phyloP scores from a whole-genome alignment of 2,888 invertebrate species.

The Busseola fusca region DNA sequence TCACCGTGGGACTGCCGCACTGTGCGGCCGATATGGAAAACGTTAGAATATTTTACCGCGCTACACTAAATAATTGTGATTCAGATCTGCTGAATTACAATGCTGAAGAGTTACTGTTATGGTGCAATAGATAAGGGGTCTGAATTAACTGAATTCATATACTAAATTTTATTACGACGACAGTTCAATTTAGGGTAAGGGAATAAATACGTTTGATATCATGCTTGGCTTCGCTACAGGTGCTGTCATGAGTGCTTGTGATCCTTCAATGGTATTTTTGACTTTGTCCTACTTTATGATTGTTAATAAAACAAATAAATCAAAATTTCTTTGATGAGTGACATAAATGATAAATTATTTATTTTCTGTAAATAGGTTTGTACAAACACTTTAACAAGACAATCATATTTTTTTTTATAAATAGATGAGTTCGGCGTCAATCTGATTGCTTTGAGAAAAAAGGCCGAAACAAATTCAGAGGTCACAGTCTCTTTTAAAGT shows the following conservation, averaged over 20 bases:
- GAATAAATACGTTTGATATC: background rate
- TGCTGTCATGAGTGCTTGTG: background rate
- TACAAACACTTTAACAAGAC: no score
- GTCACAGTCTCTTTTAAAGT: no score
- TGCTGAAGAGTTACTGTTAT: background rate
- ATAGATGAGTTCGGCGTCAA: no score
- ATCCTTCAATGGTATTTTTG: background rate
- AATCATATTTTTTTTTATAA: no score
- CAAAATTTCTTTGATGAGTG: background rate
- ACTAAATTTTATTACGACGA: background rate
- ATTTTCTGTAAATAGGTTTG: no score
- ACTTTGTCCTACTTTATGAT: background rate
- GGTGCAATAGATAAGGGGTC: background rate
- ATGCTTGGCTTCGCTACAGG: background rate
- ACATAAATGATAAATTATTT: no score
- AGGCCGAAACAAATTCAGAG: no score
- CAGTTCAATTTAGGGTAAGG: background rate
- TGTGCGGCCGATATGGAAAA: conserved; percentile 13
- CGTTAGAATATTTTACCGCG: conserved; percentile 31
- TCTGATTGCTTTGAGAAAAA: no score
- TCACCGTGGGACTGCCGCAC: conserved; percentile 22
- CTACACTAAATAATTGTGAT: conserved; percentile 1
- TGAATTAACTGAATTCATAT: background rate
- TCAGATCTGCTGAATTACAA: conserved; percentile 2
- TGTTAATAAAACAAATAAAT: no score